Percentiles rank a stretch among this genome's conserved stretches.
Evolutionary conservation across 2,888 invertebrate genomes (phyloP).

Genomic region (Papilio protenor): DNA sequence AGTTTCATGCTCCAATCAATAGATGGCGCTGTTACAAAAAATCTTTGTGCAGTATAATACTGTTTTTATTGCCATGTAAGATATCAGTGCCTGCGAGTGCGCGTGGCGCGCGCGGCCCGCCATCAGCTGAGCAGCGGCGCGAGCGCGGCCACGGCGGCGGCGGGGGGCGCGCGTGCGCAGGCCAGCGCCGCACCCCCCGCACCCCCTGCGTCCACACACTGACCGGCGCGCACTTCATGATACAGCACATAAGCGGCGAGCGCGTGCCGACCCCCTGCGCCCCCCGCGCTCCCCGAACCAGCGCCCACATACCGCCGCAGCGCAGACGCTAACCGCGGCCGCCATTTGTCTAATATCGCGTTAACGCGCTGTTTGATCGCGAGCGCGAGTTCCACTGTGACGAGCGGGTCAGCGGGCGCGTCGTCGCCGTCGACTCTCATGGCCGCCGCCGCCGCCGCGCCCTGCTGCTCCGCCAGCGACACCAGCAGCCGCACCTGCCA

Average conservation of each 20-base stretch:
- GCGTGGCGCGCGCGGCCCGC: conserved; percentile 33
- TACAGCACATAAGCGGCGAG: conserved; percentile 84
- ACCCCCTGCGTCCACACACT: conserved; percentile 49
- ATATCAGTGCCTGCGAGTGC: conserved; percentile 3
- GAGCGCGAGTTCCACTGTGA: conserved; percentile 58
- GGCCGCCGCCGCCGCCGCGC: conserved; percentile 56
- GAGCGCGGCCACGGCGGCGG: conserved; percentile 21
- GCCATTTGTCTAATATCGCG: conserved; percentile 83
- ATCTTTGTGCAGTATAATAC: background rate
- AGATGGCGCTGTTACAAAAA: background rate
- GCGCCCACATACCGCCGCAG: conserved; percentile 81
- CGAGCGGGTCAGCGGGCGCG: conserved; percentile 61
- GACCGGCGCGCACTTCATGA: conserved; percentile 76
- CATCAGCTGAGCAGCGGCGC: conserved; percentile 42
- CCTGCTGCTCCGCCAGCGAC: conserved; percentile 80
- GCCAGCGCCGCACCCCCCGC: background rate
- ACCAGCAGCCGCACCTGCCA: conserved; percentile 91
- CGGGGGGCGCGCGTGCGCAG: background rate
- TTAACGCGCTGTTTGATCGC: conserved; percentile 83
- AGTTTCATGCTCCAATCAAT: background rate
- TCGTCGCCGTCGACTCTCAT: conserved; percentile 55
- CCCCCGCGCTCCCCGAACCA: conserved; percentile 7
- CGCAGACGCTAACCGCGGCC: conserved; percentile 71
- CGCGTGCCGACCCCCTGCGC: conserved; percentile 70
- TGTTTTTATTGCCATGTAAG: background rate